A percentile compares a stretch with the other conserved stretches of the same genome.
Evolutionary conservation across 1,140 invertebrate species (phyloP).

Genomic region (Aradophagus sp.): DNA sequence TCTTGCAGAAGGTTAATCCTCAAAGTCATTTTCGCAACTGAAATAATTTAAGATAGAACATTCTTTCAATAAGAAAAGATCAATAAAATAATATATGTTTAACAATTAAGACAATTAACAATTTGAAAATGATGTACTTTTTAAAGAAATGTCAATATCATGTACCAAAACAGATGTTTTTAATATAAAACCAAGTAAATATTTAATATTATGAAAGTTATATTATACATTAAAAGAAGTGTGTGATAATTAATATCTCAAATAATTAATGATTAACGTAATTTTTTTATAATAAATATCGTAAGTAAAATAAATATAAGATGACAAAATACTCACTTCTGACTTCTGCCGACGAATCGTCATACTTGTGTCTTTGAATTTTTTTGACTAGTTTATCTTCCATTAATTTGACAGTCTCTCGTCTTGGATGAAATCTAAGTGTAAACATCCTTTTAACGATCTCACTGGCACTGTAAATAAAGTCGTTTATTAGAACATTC

Average conservation of each 20-base stretch:
- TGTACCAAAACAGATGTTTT: too few relatives aligned
- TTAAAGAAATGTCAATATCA: too few relatives aligned
- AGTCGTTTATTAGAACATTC: too few relatives aligned
- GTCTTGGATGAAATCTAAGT: constrained; percentile 3
- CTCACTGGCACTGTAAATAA: constrained; percentile 33
- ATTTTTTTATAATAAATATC: constrained; percentile 9
- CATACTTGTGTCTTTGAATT: constrained; percentile 37
- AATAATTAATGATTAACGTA: too few relatives aligned
- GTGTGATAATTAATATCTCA: too few relatives aligned
- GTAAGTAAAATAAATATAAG: too few relatives aligned
- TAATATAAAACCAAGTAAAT: too few relatives aligned
- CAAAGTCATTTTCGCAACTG: constrained; percentile 19
- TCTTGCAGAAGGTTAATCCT: constrained; percentile 10
- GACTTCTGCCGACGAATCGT: constrained; percentile 12
- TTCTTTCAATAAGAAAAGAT: constrained; percentile 2
- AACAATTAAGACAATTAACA: neutral
- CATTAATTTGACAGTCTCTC: constrained; percentile 12
- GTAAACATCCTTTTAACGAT: constrained; percentile 34
- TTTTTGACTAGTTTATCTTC: constrained; percentile 5
- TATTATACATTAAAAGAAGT: too few relatives aligned
- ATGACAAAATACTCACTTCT: constrained; percentile 12
- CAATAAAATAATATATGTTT: neutral
- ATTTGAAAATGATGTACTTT: too few relatives aligned
- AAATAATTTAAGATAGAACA: constrained; percentile 5
- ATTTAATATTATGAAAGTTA: too few relatives aligned